phyloP scores from a whole-genome alignment of 2,113 vertebrate species.

The Thryonomys swinderianus region DNA sequence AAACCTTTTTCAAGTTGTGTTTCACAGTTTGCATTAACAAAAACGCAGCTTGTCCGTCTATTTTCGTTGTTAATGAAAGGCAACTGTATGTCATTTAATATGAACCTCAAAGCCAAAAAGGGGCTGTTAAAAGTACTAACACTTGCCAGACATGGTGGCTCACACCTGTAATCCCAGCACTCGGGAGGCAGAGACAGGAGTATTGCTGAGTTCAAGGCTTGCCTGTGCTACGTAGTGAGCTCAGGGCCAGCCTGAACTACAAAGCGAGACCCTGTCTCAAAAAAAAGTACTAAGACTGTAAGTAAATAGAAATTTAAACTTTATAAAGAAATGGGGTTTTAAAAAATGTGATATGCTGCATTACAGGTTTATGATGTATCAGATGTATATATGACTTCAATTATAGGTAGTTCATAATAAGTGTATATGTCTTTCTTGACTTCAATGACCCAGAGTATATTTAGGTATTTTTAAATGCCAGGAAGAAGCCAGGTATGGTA shows the following conservation, averaged over 20 bases:
- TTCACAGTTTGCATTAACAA: constrained; percentile 56
- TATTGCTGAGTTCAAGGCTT: too few species aligned
- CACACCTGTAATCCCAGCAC: too few species aligned
- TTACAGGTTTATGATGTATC: constrained; percentile 20
- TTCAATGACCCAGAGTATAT: background rate
- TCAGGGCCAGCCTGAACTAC: too few species aligned
- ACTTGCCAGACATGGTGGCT: background rate
- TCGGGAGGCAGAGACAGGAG: too few species aligned
- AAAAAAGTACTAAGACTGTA: constrained; percentile 9
- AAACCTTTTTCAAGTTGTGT: background rate
- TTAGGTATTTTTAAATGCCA: constrained; percentile 38
- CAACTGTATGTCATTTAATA: constrained; percentile 33
- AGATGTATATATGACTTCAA: constrained; percentile 29
- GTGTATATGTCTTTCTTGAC: background rate
- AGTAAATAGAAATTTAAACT: constrained; percentile 41
- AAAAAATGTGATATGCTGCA: constrained; percentile 1
- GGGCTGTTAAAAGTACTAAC: background rate
- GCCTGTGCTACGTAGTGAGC: too few species aligned
- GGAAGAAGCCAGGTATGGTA: background rate
- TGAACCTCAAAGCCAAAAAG: constrained; percentile 20
- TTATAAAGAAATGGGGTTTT: background rate
- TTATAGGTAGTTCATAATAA: constrained; percentile 50
- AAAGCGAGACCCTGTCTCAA: too few species aligned
- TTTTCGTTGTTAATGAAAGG: background rate
- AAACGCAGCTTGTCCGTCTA: constrained; percentile 16